Evolutionary conservation across 2,797 vertebrate genomes (phyloP).

Genomic region (Cyprinella venusta): DNA sequence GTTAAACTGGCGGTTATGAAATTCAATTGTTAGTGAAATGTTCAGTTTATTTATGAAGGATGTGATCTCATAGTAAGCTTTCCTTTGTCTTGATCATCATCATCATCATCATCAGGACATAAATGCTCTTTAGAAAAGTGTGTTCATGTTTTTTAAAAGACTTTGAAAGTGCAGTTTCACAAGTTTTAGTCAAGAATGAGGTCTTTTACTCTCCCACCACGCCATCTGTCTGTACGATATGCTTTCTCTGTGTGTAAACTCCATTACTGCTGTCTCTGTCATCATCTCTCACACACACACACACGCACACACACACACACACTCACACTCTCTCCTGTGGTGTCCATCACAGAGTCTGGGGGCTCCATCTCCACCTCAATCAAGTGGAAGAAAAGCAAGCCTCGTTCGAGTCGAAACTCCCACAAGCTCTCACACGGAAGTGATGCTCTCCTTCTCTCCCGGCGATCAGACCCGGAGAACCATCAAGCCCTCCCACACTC

Average conservation of each 20-base stretch:
- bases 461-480: not conserved
- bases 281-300: conserved; percentile 9
- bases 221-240: conserved; percentile 71
- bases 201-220: conserved; percentile 59
- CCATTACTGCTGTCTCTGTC: conserved; percentile 63
- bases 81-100: not conserved
- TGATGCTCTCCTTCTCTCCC: not conserved
- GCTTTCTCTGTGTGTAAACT: conserved; percentile 69
- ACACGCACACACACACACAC: not conserved
- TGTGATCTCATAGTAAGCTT: not conserved
- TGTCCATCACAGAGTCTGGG: conserved; percentile 46
- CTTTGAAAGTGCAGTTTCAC: conserved; percentile 23
- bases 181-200: conserved; percentile 27
- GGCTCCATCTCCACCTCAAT: conserved; percentile 40
- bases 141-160: conserved; percentile 6
- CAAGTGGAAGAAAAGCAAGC: conserved; percentile 32
- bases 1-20: too few relatives aligned
- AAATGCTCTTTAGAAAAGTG: not conserved
- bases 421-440: not conserved
- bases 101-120: not conserved
- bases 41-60: too few relatives aligned
- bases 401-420: not conserved
- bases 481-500: conserved; percentile 39
- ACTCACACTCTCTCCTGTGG: conserved; percentile 21
- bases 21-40: too few relatives aligned